phyloP scores from a whole-genome alignment of 2,797 vertebrate species.

The Jordanella pulchra region DNA sequence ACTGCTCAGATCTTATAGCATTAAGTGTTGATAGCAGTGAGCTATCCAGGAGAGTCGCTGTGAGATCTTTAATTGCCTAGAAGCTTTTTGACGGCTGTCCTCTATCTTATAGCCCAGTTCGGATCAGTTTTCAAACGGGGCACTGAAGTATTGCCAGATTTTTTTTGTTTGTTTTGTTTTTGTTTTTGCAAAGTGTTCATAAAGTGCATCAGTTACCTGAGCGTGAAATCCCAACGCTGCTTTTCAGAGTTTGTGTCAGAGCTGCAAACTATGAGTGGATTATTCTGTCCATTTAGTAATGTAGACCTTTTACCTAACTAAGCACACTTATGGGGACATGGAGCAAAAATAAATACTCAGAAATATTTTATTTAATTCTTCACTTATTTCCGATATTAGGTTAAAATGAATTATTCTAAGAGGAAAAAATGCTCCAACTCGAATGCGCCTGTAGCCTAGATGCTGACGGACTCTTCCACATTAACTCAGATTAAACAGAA shows the following conservation, averaged over 20 bases:
- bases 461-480: conserved; percentile 19
- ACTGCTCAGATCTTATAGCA: not conserved
- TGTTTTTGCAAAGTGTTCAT: conserved; percentile 22
- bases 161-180: not conserved
- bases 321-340: not conserved
- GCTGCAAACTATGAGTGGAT: conserved; percentile 10
- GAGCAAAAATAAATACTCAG: not conserved
- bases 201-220: conserved; percentile 20
- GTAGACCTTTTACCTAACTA: not conserved
- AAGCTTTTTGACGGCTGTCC: conserved; percentile 8
- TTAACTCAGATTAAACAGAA: conserved; percentile 18
- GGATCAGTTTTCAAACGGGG: conserved; percentile 49
- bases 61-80: conserved; percentile 15
- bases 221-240: conserved; percentile 16
- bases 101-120: conserved; percentile 36
- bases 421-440: not conserved
- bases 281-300: not conserved
- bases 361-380: not conserved
- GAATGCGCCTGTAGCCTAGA: conserved; percentile 7
- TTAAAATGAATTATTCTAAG: not conserved
- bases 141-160: conserved; percentile 29
- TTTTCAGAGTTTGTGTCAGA: conserved; percentile 20
- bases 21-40: not conserved
- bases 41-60: not conserved
- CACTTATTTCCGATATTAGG: not conserved